Evolutionary conservation across 2,797 vertebrate genomes (phyloP).

Genomic region (Alauda arvensis): DNA sequence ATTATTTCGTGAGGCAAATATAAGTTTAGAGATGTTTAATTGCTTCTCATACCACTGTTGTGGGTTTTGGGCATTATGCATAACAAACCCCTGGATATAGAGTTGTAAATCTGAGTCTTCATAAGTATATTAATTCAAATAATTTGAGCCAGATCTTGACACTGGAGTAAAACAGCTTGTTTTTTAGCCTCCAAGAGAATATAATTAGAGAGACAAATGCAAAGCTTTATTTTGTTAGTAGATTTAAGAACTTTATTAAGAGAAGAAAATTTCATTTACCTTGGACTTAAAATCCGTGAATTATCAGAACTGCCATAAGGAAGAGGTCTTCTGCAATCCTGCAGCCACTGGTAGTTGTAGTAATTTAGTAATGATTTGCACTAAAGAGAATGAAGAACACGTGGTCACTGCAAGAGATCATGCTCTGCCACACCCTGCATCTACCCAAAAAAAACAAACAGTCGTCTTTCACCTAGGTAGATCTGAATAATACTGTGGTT

Average conservation of each 20-base stretch:
- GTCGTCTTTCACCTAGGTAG: neutral
- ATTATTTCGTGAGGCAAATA: neutral
- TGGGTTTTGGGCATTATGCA: neutral
- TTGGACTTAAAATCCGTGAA: neutral
- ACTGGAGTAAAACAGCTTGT: neutral
- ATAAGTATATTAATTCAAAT: neutral
- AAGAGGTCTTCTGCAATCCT: neutral
- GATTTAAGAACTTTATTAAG: neutral
- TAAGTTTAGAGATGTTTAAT: neutral
- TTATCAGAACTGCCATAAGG: neutral
- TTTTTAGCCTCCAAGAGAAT: neutral
- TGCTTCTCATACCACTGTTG: neutral
- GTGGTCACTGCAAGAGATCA: neutral
- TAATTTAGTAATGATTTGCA: neutral
- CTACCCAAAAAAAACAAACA: neutral
- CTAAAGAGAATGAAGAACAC: neutral
- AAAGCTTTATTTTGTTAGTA: neutral
- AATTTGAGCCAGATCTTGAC: neutral
- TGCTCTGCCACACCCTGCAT: neutral
- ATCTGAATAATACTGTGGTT: neutral
- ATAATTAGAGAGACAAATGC: neutral
- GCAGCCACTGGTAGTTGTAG: neutral
- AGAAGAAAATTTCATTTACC: neutral
- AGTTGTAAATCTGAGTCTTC: neutral
- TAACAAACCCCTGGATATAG: neutral